Conservation (phyloP, 2,888 invertebrate genomes). For the Horisme vitalbata region DNA sequence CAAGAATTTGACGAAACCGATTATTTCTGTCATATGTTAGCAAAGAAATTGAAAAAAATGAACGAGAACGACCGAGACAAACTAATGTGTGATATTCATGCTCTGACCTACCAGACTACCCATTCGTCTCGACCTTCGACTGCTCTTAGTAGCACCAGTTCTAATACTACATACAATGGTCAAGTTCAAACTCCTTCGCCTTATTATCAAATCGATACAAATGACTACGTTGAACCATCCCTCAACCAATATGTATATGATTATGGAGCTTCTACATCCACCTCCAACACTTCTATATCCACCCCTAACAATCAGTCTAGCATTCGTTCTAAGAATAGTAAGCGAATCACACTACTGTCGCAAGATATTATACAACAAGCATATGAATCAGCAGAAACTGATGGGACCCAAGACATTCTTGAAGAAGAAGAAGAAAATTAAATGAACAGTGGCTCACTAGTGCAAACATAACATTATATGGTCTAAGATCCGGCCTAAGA, state of each 20-base stretch:
- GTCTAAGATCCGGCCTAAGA: conserved; percentile 1
- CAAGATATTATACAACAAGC: conserved; percentile 8
- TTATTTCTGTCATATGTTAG: conserved; percentile 6
- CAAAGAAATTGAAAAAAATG: conserved; percentile 6
- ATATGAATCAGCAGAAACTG: conserved; percentile 8
- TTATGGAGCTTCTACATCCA: conserved; percentile 7
- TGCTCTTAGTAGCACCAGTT: conserved; percentile 4
- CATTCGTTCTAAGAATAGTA: conserved; percentile 7
- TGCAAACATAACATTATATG: conserved; percentile 2
- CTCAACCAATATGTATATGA: conserved; percentile 7
- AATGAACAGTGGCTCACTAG: not conserved
- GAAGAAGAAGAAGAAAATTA: conserved; percentile 3
- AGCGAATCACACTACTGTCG: conserved; percentile 5
- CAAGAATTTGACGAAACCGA: conserved; percentile 6
- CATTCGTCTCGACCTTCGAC: conserved; percentile 5
- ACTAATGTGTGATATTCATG: conserved; percentile 7
- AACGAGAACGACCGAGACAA: conserved; percentile 7
- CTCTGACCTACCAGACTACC: conserved; percentile 7
- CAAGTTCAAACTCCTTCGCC: conserved; percentile 7
- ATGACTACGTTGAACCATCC: conserved; percentile 6
- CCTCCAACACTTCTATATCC: conserved; percentile 6
- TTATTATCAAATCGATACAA: conserved; percentile 5
- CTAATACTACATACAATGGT: conserved; percentile 4
- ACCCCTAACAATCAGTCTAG: conserved; percentile 6
- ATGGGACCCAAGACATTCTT: conserved; percentile 10